Evolutionary conservation across 2,797 vertebrate species (phyloP), one percentile per base, ranked within the genome.

Genomic region (Nannoperca australis): DNA sequence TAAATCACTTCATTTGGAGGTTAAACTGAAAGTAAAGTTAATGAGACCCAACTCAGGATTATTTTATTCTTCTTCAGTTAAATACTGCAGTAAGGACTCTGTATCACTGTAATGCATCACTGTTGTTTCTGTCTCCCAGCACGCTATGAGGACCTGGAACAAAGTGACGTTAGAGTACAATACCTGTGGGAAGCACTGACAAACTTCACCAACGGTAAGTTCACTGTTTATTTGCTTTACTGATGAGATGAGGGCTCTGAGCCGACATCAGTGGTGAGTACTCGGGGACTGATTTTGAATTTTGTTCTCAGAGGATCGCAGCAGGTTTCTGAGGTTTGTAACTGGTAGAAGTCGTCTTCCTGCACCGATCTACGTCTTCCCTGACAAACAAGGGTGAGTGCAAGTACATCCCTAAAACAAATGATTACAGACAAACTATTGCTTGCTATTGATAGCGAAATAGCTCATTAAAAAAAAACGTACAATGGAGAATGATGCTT

Each of bases 321-420:
- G 98, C 92, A 96, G 98, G 73, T 99, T 99, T 91, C 94, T 99
- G 79, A 96, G 98, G 88, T 99, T 99, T 92, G 97, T 99, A 79
- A 99, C 98, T 0, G 98, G 98, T 63, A 96, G 98, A 86, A 99
- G 98, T 93, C 97, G 98, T 63, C 98, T 99, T 87, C 98, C 98
- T 14, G 97, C 97, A 0, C 97, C 97, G 0, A 98, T 99, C 88
- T 99, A 97, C 76, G 95, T 99, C 82, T 99, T 97, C 65, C 97
- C 98, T 7, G 97, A 99, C 92, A 99, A 99, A 84, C 96, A 96
- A 85, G 97, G 97, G 98, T 99, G 86, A 94, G 95, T 56, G 14
- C 3, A 20, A 70, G 22, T 18, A 1, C 20, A 65, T 51, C 12
- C 14, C 5, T 12, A 1, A 59, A 30, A 30, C 3, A 4, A 54